These are phyloP conservation scores for Podabrus alpinus DNA, from an alignment of 2,888 invertebrate species.

Conservation along the genomic window DNA sequence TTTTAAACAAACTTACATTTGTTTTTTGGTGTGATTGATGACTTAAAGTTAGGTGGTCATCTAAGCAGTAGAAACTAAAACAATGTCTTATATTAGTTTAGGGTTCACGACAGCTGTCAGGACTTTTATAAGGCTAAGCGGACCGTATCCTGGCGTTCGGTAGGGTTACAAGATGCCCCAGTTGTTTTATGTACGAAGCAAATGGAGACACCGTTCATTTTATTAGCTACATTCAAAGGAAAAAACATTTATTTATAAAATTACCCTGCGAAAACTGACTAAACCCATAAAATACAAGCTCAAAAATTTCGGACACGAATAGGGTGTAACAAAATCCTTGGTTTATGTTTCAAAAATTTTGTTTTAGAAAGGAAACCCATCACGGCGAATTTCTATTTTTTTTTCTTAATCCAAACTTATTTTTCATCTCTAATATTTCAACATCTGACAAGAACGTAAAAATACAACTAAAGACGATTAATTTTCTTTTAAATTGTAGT, in stretches of 20 bases:
- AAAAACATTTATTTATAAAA: slow-evolving; percentile 12
- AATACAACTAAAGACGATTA: background rate
- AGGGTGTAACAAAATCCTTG: background rate
- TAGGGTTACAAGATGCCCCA: slow-evolving; percentile 21
- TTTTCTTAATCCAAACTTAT: background rate
- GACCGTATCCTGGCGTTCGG: slow-evolving; percentile 22
- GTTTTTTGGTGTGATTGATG: background rate
- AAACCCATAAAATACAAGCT: slow-evolving; percentile 10
- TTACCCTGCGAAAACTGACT: slow-evolving; percentile 13
- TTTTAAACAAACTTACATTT: background rate
- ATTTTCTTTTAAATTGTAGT: background rate
- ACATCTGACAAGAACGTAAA: background rate
- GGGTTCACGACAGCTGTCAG: slow-evolving; percentile 21
- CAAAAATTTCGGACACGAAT: background rate
- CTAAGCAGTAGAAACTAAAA: slow-evolving; percentile 8
- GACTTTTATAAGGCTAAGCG: slow-evolving; percentile 23
- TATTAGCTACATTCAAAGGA: slow-evolving; percentile 22
- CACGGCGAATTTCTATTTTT: background rate
- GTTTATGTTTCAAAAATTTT: background rate
- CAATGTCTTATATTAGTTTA: slow-evolving; percentile 24
- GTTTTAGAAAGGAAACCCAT: background rate
- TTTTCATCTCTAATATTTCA: background rate
- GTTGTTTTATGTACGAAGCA: slow-evolving; percentile 28
- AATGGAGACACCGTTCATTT: slow-evolving; percentile 25
- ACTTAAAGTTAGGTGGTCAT: background rate